A percentile compares a stretch with the other conserved stretches of the same genome.
Conservation (phyloP, 2,888 invertebrate species). For the Mellilla xanthometata region DNA sequence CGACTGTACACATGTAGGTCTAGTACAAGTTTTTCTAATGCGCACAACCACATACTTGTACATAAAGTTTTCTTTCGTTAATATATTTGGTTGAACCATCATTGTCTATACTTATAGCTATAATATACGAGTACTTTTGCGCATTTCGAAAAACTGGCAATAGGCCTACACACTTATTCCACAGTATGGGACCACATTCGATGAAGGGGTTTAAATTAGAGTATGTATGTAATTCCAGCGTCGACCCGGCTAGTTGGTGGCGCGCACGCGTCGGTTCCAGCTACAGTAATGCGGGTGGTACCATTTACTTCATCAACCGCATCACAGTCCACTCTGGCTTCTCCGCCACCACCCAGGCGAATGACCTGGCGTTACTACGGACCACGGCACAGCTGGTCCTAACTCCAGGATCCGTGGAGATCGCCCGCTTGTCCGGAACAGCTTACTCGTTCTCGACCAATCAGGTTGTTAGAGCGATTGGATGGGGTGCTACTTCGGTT, state of each 20-base stretch:
- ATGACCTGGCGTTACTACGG: slow-evolving; percentile 57
- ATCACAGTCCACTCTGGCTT: slow-evolving; percentile 53
- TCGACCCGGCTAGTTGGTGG: slow-evolving; percentile 48
- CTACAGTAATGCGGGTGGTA: slow-evolving; percentile 45
- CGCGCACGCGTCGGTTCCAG: slow-evolving; percentile 58
- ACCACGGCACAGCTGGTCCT: slow-evolving; percentile 42
- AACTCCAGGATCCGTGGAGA: slow-evolving; percentile 38
- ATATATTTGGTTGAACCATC: too few species aligned
- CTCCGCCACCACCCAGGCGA: slow-evolving; percentile 35
- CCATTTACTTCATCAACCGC: slow-evolving; percentile 44
- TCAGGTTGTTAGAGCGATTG: slow-evolving; percentile 52
- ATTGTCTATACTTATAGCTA: too few species aligned
- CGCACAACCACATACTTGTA: too few species aligned
- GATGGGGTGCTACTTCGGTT: slow-evolving; percentile 62
- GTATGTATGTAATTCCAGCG: slow-evolving; percentile 35
- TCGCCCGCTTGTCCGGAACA: slow-evolving; percentile 50
- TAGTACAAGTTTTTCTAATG: too few species aligned
- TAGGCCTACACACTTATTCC: too few species aligned
- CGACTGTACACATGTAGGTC: too few species aligned
- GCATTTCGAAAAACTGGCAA: too few species aligned
- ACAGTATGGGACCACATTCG: too few species aligned
- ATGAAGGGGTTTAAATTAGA: neutral
- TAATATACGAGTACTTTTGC: too few species aligned
- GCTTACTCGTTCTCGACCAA: slow-evolving; percentile 41
- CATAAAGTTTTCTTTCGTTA: too few species aligned